phyloP scores from a whole-genome alignment of 2,113 vertebrate species.

The Limanda limanda region DNA sequence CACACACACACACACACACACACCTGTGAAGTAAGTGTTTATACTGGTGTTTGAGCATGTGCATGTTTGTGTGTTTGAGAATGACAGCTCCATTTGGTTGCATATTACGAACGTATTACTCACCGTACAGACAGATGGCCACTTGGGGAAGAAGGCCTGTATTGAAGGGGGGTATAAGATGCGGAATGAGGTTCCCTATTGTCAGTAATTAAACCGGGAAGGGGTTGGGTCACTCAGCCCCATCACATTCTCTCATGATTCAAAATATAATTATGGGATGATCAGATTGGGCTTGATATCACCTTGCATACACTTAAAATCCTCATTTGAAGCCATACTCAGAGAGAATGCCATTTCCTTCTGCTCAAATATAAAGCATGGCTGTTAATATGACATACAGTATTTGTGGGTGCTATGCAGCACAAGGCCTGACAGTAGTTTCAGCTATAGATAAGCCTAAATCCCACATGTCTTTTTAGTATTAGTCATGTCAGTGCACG shows the following conservation, averaged over 20 bases:
- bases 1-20: slow-evolving; percentile 5
- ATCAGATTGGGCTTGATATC: neutral
- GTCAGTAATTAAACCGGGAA: slow-evolving; percentile 41
- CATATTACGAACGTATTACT: slow-evolving; percentile 51
- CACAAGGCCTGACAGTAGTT: slow-evolving; percentile 8
- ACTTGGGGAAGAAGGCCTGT: neutral
- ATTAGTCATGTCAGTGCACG: slow-evolving; percentile 3
- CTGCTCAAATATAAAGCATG: neutral
- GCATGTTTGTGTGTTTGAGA: slow-evolving; percentile 24
- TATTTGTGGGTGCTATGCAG: neutral
- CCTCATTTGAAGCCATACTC: neutral
- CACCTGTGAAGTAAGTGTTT: slow-evolving; percentile 16
- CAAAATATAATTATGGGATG: slow-evolving; percentile 7
- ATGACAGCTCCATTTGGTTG: slow-evolving; percentile 62
- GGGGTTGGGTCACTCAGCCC: slow-evolving; percentile 13
- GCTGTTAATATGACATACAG: neutral
- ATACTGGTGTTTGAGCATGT: neutral
- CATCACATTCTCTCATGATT: slow-evolving; percentile 11
- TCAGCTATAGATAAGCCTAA: neutral
- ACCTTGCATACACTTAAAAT: neutral
- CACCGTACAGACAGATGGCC: slow-evolving; percentile 58
- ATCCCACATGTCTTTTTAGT: neutral
- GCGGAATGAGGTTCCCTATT: slow-evolving; percentile 16
- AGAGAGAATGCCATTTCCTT: neutral
- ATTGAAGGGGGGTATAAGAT: neutral